Evolutionary conservation across 2,888 invertebrate genomes (phyloP), one percentile per base, ranked within the genome.

Genomic region (Napeogenes sylphis): DNA sequence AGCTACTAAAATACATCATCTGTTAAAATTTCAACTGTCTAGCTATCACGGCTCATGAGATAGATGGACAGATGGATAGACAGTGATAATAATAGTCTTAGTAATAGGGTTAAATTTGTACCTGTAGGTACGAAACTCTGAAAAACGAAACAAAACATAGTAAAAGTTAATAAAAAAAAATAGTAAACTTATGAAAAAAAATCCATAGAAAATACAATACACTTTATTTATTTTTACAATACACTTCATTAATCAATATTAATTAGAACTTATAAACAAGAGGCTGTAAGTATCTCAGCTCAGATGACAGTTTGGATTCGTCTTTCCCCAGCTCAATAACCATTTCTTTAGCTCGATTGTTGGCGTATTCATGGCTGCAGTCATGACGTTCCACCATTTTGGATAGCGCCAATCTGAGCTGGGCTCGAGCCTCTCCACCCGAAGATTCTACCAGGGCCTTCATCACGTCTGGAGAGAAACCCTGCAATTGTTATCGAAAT

Each of bases 391-490:
- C 91, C 63, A 93, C 75, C 79, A 93, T 90, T 76, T 92, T 93
- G 54, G 89, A 80, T 4, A 94, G 78, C 0, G 93, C 91, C 56
- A 86, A 79, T 65, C 87, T 86, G 56, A 94, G 82, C 71, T 94
- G 94, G 2, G 88, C 87, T 0, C 92, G 86, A 0, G 93, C 92
- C 0, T 93, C 92, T 4, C 92, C 92, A 30, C 82, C 84, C 0
- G 93, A 92, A 0, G 92, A 91, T 2, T 91, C 91, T 0, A 86
- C 82, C 0, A 94, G 80, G 5, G 83, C 84, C 63, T 87, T 85
- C 74, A 94, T 84, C 10, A 94, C 91, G 38, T 87, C 85, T 2
- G 92, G 91, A 0, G 93, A 91, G 79, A 92, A 94, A 12, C 94
- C 94, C 90, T 93, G 83, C 60, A 88, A 81, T 57, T 10, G 2